Percentiles rank a stretch among this genome's conserved stretches.
phyloP scores from a whole-genome alignment of 2,888 invertebrate species.

The Deilephila porcellus region DNA sequence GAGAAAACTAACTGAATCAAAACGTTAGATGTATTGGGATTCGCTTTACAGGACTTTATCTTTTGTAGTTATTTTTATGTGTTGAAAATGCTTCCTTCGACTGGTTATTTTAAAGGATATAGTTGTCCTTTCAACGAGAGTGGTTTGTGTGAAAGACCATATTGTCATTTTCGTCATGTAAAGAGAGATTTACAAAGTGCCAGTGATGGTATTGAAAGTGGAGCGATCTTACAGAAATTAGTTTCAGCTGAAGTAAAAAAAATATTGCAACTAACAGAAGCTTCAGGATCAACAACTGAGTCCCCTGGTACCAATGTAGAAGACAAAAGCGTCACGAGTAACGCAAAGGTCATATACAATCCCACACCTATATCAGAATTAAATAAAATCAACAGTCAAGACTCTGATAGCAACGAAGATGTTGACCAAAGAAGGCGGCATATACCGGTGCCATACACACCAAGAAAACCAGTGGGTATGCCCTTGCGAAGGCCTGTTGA shows the following conservation, averaged over 20 bases:
- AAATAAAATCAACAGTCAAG: conserved; percentile 71
- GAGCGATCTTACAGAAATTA: conserved; percentile 83
- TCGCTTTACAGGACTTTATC: background rate
- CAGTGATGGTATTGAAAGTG: conserved; percentile 75
- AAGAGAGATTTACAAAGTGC: conserved; percentile 86
- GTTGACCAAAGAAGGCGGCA: conserved; percentile 73
- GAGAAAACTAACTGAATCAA: background rate
- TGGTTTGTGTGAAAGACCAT: conserved; percentile 93
- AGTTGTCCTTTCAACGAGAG: conserved; percentile 93
- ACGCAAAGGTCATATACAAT: conserved; percentile 82
- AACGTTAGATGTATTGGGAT: background rate
- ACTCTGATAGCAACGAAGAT: conserved; percentile 63
- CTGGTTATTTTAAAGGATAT: conserved; percentile 94
- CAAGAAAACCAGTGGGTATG: conserved; percentile 73
- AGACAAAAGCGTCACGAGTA: conserved; percentile 50
- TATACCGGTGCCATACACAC: conserved; percentile 82
- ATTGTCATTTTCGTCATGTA: conserved; percentile 96
- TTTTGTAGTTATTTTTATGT: background rate
- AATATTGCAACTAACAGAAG: conserved; percentile 82
- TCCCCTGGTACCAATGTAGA: conserved; percentile 27
- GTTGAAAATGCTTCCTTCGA: conserved; percentile 91
- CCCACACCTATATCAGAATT: conserved; percentile 88
- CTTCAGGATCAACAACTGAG: conserved; percentile 47
- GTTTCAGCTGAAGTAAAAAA: conserved; percentile 86
- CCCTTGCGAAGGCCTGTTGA: conserved; percentile 69